Evolutionary conservation across 2,888 invertebrate genomes (phyloP).

Genomic region (Drosophila crucigera): DNA sequence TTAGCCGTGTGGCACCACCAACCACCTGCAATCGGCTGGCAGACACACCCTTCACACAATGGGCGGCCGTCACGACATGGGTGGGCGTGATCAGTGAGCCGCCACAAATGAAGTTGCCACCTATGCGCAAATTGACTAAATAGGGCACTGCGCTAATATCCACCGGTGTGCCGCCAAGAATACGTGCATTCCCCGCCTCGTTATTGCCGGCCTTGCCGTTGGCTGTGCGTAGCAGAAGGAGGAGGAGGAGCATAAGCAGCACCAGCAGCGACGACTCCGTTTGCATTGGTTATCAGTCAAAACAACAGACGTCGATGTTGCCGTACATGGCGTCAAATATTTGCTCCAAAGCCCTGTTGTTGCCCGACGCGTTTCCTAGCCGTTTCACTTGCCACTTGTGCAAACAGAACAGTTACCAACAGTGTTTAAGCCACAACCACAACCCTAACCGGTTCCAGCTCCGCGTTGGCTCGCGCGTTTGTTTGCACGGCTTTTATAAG

Average conservation of each 20-base stretch:
- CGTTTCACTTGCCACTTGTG: constrained; percentile 35
- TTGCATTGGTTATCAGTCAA: constrained; percentile 51
- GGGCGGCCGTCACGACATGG: constrained; percentile 82
- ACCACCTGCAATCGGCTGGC: constrained; percentile 63
- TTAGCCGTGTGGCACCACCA: constrained; percentile 71
- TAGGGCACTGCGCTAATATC: constrained; percentile 71
- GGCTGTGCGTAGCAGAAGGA: constrained; percentile 28
- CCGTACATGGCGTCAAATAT: constrained; percentile 46
- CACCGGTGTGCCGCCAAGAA: constrained; percentile 72
- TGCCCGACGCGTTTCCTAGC: constrained; percentile 25
- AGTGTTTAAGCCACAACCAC: constrained; percentile 1
- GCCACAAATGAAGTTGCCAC: constrained; percentile 78
- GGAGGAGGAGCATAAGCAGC: constrained; percentile 26
- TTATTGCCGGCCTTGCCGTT: constrained; percentile 40
- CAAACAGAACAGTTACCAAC: constrained; percentile 30
- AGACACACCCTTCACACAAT: constrained; percentile 73
- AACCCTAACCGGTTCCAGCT: constrained; percentile 24
- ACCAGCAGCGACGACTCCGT: constrained; percentile 13
- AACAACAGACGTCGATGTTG: constrained; percentile 10
- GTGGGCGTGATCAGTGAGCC: constrained; percentile 74
- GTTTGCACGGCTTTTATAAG: constrained; percentile 63
- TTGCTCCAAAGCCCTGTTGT: constrained; percentile 14
- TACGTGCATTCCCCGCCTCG: constrained; percentile 59
- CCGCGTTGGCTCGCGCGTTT: constrained; percentile 68
- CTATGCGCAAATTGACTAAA: constrained; percentile 68